Evolutionary conservation across 2,797 vertebrate species (phyloP).

Genomic region (Manis pentadactyla): DNA sequence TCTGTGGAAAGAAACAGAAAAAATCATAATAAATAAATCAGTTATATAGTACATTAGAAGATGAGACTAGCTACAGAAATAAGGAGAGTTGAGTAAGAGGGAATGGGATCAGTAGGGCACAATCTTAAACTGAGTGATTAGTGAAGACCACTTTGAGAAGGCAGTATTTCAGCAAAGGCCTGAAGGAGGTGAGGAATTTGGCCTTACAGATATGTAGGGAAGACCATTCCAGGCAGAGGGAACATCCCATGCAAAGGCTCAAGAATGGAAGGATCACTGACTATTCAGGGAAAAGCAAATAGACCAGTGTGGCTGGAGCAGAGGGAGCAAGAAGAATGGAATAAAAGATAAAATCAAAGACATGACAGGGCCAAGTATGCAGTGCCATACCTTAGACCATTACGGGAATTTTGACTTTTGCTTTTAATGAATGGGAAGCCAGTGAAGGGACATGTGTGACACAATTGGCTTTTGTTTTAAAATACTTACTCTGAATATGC

Average conservation of each 20-base stretch:
- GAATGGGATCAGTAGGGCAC: not conserved
- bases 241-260: not conserved
- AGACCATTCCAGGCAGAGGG: not conserved
- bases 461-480: not conserved
- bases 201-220: not conserved
- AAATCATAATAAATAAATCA: not conserved
- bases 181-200: not conserved
- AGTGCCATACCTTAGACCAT: not conserved
- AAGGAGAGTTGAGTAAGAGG: not conserved
- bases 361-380: no score
- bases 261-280: not conserved
- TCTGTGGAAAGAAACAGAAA: not conserved
- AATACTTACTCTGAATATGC: not conserved
- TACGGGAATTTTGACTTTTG: not conserved
- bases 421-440: not conserved
- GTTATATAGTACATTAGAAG: not conserved
- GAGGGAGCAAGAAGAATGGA: not conserved
- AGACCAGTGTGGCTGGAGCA: not conserved
- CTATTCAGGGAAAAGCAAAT: not conserved
- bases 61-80: not conserved
- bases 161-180: not conserved
- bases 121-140: not conserved
- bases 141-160: not conserved
- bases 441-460: not conserved
- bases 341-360: not conserved